Evolutionary conservation across 2,797 vertebrate genomes (phyloP), one percentile per base, ranked within the genome.

Genomic region (Sebastes cheni): DNA sequence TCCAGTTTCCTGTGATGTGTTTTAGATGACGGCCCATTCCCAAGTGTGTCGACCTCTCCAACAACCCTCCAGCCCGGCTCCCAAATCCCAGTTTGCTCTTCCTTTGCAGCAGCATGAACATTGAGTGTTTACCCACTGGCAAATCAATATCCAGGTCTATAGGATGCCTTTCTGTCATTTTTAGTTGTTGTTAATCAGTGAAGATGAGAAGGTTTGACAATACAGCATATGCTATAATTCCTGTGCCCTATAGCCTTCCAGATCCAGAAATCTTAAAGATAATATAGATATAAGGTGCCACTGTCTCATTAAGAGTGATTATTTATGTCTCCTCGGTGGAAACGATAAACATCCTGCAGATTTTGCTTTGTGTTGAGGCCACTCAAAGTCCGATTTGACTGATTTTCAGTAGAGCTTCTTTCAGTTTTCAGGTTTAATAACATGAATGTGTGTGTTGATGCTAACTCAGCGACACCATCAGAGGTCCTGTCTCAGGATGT

Each of bases 401-500:
- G 32, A n/a, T 69, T 42, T 29, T 46, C 34, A 42, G 39, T 22
- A 13, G 18, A 25, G 1, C 7, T 56, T 23, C 4, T 32, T 30
- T 9, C 6, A 46, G 18, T 30, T 67, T 32, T 9, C 6, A 46
- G 23, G 22, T 67, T 32, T 10, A 55, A 3, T 22, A 9, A 34
- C 5, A 0, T 20, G 32, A 18, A 36, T n/a, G 18, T 72, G 58
- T 52, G 59, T 52, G 36, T 18, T 25, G 60, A 34, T 11, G 56
- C 7, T 23, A 5, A 42, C 4, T 46, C 52, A 14, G 34, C 2
- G 0, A 54, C 36, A 34, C 16, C 23, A 2, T 2, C 50, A 8
- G 60, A 73, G 60, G 32, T 68, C 50, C 54, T 9, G 14, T 86
- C 77, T 88, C 59, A 87, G 78, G 72, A 66, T 75, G 67, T 83